Evolutionary conservation across 2,113 vertebrate genomes (phyloP).

Genomic region (Vidua macroura): DNA sequence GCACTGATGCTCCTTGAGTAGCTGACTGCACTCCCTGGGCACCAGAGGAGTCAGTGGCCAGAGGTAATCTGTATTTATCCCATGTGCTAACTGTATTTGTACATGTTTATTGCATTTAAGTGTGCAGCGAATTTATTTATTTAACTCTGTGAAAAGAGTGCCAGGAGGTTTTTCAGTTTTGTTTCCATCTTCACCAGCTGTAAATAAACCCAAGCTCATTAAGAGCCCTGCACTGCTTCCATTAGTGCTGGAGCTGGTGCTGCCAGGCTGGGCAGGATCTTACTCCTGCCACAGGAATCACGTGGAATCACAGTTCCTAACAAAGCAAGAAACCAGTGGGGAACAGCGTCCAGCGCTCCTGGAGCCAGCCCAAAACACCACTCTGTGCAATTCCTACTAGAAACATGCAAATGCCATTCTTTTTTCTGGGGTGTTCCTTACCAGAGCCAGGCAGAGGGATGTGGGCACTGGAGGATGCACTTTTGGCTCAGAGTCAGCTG

Average conservation of each 20-base stretch:
- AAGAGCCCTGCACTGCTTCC: neutral
- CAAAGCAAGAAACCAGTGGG: neutral
- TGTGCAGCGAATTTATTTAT: neutral
- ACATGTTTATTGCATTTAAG: neutral
- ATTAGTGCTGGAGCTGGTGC: neutral
- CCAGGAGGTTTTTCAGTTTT: neutral
- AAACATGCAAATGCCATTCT: rapidly evolving
- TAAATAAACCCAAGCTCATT: neutral
- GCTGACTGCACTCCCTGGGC: neutral
- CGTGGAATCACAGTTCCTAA: neutral
- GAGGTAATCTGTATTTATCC: neutral
- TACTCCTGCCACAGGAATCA: neutral
- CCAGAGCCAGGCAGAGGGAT: neutral
- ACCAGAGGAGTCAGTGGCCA: neutral
- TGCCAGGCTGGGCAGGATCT: neutral
- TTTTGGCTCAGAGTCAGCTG: neutral
- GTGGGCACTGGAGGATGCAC: neutral
- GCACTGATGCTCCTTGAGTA: neutral
- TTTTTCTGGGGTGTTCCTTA: neutral
- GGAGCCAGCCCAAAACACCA: neutral
- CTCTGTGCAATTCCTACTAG: rapidly evolving
- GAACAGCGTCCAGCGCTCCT: rapidly evolving
- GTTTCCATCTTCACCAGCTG: neutral
- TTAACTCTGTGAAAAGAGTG: neutral
- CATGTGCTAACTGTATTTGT: neutral